Conservation (phyloP, 1,140 invertebrate genomes). For the Scaptodrosophila lebanonensis region DNA sequence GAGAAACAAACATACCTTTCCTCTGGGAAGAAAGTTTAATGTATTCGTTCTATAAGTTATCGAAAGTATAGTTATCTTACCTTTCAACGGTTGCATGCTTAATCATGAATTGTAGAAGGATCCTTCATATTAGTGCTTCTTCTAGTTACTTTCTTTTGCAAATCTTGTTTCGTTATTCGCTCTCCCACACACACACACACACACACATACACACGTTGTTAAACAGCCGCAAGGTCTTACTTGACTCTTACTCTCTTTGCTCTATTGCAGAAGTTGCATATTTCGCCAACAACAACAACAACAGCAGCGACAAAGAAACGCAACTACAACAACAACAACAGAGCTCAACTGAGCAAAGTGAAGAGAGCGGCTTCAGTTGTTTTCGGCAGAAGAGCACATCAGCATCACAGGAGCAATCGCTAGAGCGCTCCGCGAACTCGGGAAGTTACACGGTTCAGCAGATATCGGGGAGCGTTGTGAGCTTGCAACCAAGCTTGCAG, state of each 20-base stretch:
- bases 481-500: not conserved
- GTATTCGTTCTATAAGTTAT: too few relatives aligned
- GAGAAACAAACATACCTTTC: too few relatives aligned
- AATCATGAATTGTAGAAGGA: too few relatives aligned
- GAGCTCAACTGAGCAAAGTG: conserved; percentile 16
- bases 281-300: conserved; percentile 63
- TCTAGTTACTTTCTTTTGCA: too few relatives aligned
- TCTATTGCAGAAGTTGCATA: conserved; percentile 75
- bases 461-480: conserved; percentile 8
- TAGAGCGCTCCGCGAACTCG: conserved; percentile 24
- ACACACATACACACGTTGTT: too few relatives aligned
- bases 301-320: conserved; percentile 1
- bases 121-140: too few relatives aligned
- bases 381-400: conserved; percentile 36
- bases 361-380: conserved; percentile 42
- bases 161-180: too few relatives aligned
- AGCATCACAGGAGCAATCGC: conserved; percentile 7
- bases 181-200: too few relatives aligned
- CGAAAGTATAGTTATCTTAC: too few relatives aligned
- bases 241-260: conserved; percentile 56
- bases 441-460: conserved; percentile 55
- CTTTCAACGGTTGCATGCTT: too few relatives aligned
- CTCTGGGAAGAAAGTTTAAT: too few relatives aligned
- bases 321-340: conserved; percentile 1
- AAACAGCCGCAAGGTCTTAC: conserved; percentile 40